A percentile compares a stretch with the other conserved stretches of the same genome.
Conservation (phyloP, 2,113 vertebrate species). For the Zosterops hypoxanthus region DNA sequence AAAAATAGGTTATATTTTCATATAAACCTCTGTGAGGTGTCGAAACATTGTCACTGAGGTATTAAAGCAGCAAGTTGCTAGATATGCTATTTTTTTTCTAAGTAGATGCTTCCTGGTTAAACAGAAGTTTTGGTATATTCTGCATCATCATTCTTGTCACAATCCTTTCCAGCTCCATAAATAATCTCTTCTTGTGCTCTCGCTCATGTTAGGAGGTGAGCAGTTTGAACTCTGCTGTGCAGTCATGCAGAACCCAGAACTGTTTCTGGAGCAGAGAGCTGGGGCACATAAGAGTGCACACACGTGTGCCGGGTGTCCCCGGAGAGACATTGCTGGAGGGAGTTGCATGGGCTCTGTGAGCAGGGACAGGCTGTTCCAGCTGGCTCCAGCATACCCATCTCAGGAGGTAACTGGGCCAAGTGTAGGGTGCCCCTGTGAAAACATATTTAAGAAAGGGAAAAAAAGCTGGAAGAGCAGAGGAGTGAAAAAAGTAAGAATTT, state of each 20-base stretch:
- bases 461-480: not conserved
- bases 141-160: not conserved
- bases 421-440: not conserved
- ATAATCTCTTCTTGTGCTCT: not conserved
- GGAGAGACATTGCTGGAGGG: accelerated
- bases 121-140: not conserved
- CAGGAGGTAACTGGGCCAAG: not conserved
- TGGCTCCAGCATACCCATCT: not conserved
- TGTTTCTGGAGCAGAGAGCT: not conserved
- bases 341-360: not conserved
- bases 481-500: not conserved
- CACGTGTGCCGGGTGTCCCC: accelerated
- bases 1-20: not conserved
- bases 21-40: not conserved
- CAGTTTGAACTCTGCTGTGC: not conserved
- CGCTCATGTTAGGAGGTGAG: not conserved
- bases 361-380: not conserved
- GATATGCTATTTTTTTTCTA: not conserved
- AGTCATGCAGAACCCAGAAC: not conserved
- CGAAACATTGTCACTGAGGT: not conserved
- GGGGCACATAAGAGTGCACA: not conserved
- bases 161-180: not conserved
- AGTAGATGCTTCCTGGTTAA: not conserved
- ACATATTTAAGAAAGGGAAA: not conserved
- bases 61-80: not conserved